Percentiles rank a stretch among this genome's conserved stretches.
Conservation (phyloP, 2,797 vertebrate species). For the Hoplostethus atlanticus region DNA sequence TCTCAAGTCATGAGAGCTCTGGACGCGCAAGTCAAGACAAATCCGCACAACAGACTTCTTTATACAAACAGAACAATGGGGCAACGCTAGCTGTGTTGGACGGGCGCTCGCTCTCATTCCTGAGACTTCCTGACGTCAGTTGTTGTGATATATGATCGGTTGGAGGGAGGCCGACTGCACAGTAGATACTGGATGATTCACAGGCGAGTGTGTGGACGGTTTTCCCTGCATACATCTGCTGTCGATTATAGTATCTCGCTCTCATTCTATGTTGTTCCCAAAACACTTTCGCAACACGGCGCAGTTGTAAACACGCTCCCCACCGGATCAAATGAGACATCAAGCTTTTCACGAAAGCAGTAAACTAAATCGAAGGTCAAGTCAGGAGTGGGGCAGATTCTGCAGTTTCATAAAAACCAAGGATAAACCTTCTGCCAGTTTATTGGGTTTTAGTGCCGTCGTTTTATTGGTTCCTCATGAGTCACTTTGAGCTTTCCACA, state of each 20-base stretch:
- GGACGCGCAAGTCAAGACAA: constrained; percentile 44
- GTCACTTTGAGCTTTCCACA: constrained; percentile 37
- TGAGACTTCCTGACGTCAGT: constrained; percentile 75
- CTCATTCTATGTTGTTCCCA: constrained; percentile 43
- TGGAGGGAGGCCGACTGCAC: constrained; percentile 29
- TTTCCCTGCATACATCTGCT: constrained; percentile 65
- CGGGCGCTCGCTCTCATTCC: constrained; percentile 50
- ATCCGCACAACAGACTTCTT: constrained; percentile 36
- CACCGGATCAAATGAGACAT: constrained; percentile 48
- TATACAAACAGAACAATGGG: constrained; percentile 62
- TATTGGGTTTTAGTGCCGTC: constrained; percentile 57
- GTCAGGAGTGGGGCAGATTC: constrained; percentile 39
- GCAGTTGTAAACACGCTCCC: constrained; percentile 26
- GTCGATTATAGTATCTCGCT: constrained; percentile 59
- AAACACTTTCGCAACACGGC: not conserved
- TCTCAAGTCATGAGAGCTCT: constrained; percentile 7
- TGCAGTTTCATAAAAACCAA: constrained; percentile 35
- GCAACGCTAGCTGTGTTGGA: constrained; percentile 56
- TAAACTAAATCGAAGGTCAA: constrained; percentile 59
- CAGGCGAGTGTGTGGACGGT: constrained; percentile 57
- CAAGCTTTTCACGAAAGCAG: constrained; percentile 41
- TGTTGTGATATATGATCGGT: constrained; percentile 75
- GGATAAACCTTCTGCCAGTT: constrained; percentile 49
- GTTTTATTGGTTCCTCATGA: constrained; percentile 67
- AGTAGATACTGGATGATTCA: constrained; percentile 58